Conservation (phyloP, 2,888 invertebrate genomes). For the Synanthedon andrenaeformis region DNA sequence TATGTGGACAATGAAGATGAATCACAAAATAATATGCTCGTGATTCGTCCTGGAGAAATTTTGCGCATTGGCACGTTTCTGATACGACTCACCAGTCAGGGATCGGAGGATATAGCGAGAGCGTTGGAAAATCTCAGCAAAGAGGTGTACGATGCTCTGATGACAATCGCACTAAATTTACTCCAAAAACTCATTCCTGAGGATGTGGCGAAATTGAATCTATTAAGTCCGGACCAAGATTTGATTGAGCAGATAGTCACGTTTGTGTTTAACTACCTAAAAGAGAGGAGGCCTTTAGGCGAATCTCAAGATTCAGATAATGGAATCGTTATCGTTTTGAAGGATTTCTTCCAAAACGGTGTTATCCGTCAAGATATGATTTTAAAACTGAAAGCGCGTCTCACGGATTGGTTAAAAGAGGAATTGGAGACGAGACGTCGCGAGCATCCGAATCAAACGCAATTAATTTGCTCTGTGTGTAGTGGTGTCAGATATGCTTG, state of each 20-base stretch:
- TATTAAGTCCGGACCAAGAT: conserved; percentile 53
- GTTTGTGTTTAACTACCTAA: conserved; percentile 56
- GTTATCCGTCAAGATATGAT: conserved; percentile 44
- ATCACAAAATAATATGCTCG: conserved; percentile 25
- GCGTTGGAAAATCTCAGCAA: conserved; percentile 46
- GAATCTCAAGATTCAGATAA: conserved; percentile 37
- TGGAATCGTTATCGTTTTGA: conserved; percentile 41
- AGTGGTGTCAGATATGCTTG: conserved; percentile 38
- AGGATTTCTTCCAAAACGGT: conserved; percentile 59
- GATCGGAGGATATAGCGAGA: conserved; percentile 42
- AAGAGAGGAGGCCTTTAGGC: conserved; percentile 45
- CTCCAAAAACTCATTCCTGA: conserved; percentile 40
- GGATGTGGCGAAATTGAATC: conserved; percentile 40
- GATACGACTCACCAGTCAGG: conserved; percentile 41
- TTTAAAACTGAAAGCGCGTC: conserved; percentile 33
- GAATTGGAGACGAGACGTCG: conserved; percentile 29
- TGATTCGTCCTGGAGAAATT: conserved; percentile 52
- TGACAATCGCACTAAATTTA: conserved; percentile 50
- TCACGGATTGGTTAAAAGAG: conserved; percentile 34
- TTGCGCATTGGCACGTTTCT: conserved; percentile 43
- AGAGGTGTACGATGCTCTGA: conserved; percentile 44
- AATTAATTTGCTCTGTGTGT: conserved; percentile 39
- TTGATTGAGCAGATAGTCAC: conserved; percentile 49
- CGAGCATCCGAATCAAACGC: conserved; percentile 33
- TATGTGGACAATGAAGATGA: conserved; percentile 28